Conservation (phyloP, 2,797 vertebrate species). For the Pseudochaenichthys georgianus region DNA sequence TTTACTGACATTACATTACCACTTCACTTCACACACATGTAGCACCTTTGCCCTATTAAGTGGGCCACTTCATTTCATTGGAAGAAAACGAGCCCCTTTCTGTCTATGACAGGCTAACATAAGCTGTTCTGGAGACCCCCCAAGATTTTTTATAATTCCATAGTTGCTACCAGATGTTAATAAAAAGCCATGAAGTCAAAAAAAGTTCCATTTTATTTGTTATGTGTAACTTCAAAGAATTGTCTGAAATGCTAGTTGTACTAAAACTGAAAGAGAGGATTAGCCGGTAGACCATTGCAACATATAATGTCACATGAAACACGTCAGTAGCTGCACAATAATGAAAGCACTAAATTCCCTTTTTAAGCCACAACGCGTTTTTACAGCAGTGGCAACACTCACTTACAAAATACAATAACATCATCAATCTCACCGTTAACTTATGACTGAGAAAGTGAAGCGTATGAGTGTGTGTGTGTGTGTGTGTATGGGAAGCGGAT, state of each 20-base stretch:
- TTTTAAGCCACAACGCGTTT: slow-evolving; percentile 1
- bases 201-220: background rate
- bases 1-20: background rate
- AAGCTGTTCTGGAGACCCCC: background rate
- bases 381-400: slow-evolving; percentile 3
- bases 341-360: background rate
- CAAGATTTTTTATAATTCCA: background rate
- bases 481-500: slow-evolving; percentile 22
- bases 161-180: slow-evolving; percentile 6
- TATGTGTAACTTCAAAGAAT: background rate
- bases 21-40: slow-evolving; percentile 3
- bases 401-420: background rate
- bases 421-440: slow-evolving; percentile 3
- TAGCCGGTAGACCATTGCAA: slow-evolving; percentile 8
- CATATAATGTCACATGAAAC: slow-evolving; percentile 1
- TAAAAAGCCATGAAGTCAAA: background rate
- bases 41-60: background rate
- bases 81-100: background rate
- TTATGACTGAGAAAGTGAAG: background rate
- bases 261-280: slow-evolving; percentile 16
- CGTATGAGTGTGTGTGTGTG: slow-evolving; percentile 15
- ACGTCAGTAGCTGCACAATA: background rate
- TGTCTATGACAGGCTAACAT: background rate
- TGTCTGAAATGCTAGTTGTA: slow-evolving; percentile 13
- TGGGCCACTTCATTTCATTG: background rate